A percentile compares a stretch with the other conserved stretches of the same genome.
phyloP scores from a whole-genome alignment of 2,797 vertebrate species.

The Ctenopoma kingsleyae region DNA sequence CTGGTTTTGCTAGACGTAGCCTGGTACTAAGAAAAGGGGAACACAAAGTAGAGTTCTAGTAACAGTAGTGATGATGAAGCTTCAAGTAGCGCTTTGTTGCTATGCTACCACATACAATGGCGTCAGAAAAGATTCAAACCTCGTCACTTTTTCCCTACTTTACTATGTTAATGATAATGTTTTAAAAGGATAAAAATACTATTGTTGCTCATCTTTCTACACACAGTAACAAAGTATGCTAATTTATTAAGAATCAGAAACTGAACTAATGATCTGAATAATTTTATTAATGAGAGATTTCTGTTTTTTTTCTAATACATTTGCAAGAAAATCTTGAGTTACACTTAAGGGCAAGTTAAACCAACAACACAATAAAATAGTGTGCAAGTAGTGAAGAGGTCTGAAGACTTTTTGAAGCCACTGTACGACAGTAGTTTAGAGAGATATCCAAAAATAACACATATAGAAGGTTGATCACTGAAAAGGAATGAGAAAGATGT shows the following conservation, averaged over 20 bases:
- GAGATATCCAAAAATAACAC: constrained; percentile 55
- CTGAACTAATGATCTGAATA: too few species aligned
- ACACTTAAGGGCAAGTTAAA: too few species aligned
- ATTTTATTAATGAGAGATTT: too few species aligned
- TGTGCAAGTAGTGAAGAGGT: too few species aligned
- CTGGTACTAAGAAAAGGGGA: constrained; percentile 31
- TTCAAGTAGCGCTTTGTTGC: constrained; percentile 69
- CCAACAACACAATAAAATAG: too few species aligned
- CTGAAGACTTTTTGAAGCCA: background rate
- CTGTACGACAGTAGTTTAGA: constrained; percentile 20
- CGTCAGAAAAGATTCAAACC: background rate
- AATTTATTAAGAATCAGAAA: too few species aligned
- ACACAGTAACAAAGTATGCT: too few species aligned
- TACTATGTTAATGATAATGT: background rate
- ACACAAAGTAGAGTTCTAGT: constrained; percentile 26
- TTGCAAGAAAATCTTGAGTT: too few species aligned
- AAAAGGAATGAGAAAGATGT: constrained; percentile 39
- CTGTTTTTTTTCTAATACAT: too few species aligned
- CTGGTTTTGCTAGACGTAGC: constrained; percentile 53
- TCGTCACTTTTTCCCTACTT: background rate
- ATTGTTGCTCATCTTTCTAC: too few species aligned
- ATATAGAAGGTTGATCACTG: constrained; percentile 38
- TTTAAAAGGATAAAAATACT: too few species aligned
- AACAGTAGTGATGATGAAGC: constrained; percentile 24
- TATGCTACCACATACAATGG: constrained; percentile 50